These are phyloP conservation scores for Nipponacmea schrenckii DNA, from an alignment of 2,888 invertebrate species.

Conservation along the genomic window DNA sequence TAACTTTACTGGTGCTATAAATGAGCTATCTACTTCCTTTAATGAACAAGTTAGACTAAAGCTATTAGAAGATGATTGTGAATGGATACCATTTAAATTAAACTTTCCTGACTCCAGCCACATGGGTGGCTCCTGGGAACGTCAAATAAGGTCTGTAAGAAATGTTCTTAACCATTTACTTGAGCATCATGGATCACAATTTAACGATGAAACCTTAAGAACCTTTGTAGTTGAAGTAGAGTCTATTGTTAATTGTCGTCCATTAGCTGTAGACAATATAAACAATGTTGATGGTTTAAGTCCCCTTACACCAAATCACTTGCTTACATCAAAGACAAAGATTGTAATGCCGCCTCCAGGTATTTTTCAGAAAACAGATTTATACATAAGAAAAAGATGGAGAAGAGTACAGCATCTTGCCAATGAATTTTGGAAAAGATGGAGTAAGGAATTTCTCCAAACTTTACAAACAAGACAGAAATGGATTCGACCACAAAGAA, in stretches of 20 bases:
- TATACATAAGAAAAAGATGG: conserved; percentile 14
- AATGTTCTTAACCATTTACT: conserved; percentile 10
- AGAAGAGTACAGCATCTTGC: conserved; percentile 15
- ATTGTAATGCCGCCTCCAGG: conserved; percentile 9
- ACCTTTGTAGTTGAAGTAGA: conserved; percentile 36
- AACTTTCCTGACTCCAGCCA: conserved; percentile 19
- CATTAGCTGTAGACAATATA: conserved; percentile 22
- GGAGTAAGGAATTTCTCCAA: conserved; percentile 15
- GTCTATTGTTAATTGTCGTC: conserved; percentile 31
- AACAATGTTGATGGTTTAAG: conserved; percentile 23
- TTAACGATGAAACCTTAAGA: conserved; percentile 28
- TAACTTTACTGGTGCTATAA: conserved; percentile 44
- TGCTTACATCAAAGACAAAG: conserved; percentile 15
- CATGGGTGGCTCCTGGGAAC: conserved; percentile 21
- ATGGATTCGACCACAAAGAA: neutral
- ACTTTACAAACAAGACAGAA: conserved; percentile 19
- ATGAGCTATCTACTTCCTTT: too few species aligned
- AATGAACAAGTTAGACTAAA: neutral
- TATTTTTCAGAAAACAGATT: conserved; percentile 5
- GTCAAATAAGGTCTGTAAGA: conserved; percentile 13
- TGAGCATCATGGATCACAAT: neutral
- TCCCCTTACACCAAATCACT: conserved; percentile 32
- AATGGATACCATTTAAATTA: conserved; percentile 9
- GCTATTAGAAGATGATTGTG: neutral
- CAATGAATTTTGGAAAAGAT: conserved; percentile 14